Evolutionary conservation across 2,888 invertebrate species (phyloP).

Genomic region (Euproctis similis): DNA sequence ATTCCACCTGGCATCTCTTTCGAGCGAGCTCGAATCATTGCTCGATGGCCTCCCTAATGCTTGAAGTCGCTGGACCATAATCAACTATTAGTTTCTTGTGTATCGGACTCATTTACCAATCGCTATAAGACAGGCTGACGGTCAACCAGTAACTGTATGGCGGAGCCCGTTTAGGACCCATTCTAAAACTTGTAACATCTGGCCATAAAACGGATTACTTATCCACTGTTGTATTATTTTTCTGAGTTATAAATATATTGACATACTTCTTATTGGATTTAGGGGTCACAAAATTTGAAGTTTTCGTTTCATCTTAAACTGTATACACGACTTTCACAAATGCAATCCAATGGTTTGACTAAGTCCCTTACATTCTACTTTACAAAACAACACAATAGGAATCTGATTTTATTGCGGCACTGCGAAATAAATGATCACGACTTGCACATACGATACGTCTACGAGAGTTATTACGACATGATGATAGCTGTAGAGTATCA

Average conservation of each 20-base stretch:
- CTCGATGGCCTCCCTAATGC: constrained; percentile 46
- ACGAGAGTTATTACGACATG: constrained; percentile 16
- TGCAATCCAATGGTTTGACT: constrained; percentile 22
- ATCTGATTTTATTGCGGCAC: constrained; percentile 33
- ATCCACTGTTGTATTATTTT: constrained; percentile 35
- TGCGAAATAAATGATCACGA: constrained; percentile 52
- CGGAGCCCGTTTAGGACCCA: constrained; percentile 67
- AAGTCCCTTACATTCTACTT: constrained; percentile 18
- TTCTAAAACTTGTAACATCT: constrained; percentile 54
- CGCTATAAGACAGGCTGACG: constrained; percentile 54
- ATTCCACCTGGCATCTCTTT: constrained; percentile 60
- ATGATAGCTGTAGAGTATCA: constrained; percentile 19
- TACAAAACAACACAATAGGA: constrained; percentile 26
- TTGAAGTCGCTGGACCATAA: constrained; percentile 55
- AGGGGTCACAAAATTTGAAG: constrained; percentile 61
- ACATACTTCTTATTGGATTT: constrained; percentile 44
- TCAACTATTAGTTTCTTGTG: constrained; percentile 45
- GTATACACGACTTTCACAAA: constrained; percentile 31
- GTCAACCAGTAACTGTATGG: constrained; percentile 62
- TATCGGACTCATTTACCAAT: constrained; percentile 55
- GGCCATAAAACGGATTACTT: constrained; percentile 47
- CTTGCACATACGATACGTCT: constrained; percentile 25
- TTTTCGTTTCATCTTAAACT: constrained; percentile 46
- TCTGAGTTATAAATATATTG: constrained; percentile 46
- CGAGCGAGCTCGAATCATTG: constrained; percentile 54